These are phyloP conservation scores for Alaudala cheleensis DNA, from an alignment of 2,113 vertebrate species.

Conservation along the genomic window DNA sequence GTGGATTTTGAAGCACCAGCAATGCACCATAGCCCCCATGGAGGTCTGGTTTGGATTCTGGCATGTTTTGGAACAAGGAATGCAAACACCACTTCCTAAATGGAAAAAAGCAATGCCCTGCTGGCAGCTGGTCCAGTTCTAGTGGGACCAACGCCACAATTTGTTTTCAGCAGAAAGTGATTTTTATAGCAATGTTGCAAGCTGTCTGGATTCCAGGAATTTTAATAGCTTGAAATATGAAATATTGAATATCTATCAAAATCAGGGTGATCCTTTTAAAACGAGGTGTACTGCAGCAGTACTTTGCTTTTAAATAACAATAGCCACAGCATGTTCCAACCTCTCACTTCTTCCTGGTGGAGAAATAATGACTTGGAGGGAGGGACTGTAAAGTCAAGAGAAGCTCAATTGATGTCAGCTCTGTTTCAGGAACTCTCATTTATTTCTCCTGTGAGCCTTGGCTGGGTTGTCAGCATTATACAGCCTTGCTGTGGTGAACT, in stretches of 20 bases:
- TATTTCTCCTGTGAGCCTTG: neutral
- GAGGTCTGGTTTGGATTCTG: neutral
- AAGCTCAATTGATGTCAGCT: neutral
- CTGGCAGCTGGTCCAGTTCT: neutral
- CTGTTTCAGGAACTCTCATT: neutral
- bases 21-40: fast-evolving
- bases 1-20: neutral
- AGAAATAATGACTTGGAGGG: neutral
- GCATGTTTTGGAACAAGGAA: neutral
- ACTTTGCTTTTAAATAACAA: neutral
- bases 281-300: neutral
- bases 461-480: neutral
- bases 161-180: neutral
- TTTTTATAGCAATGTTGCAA: neutral
- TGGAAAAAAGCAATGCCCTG: neutral
- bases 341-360: neutral
- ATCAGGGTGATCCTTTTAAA: neutral
- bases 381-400: neutral
- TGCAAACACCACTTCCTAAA: neutral
- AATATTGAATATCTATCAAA: neutral
- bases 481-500: neutral
- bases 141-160: neutral
- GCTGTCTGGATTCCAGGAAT: neutral
- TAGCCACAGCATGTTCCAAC: fast-evolving
- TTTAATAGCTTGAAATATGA: neutral